Base-by-base conservation (phyloP, 1,140 invertebrate genomes). In the Drosophila aff. region DNA sequence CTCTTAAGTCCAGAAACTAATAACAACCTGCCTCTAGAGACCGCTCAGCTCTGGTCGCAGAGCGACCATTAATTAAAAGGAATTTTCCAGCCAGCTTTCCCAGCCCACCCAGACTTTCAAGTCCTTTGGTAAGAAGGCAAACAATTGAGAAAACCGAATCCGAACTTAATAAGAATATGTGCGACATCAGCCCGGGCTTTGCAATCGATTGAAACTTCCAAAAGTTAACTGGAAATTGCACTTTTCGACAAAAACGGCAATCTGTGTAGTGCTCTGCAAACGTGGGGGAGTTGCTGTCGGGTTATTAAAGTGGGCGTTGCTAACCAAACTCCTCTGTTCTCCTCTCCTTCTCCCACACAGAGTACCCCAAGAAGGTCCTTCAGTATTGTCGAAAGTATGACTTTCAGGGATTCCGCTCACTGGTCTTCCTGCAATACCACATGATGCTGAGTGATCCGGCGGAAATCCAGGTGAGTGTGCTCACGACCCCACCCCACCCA, bases 301-400 rank as follows among this genome's bases (percentile, higher is more conserved):
- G 28, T 15, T 55, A 55, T 46, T 69, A 71, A 55, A 68, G 40
- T 68, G 28, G 47, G n/a, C 16, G 9, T 65, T 36, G 11, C 28
- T 38, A 16, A 68, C 18, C 21, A 50, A 36, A 18, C 11, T 11
- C 10, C n/a, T 52, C 47, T 16, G 7, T 21, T 63, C 18, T 23
- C 21, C 3, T 5, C 9, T 3, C 4, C 26, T 13, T 41, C 4
- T 26, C 33, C 9, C 10, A 2, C 33, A 21, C 79, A 92, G 91
- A 92, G 63, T 91, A 92, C 52, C 91, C 91, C 7, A 92, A 92
- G 64, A 92, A 92, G 71, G 71, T 92, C 43, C 69, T 92, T 49
- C 91, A 92, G 40, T 92, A 92, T 78, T 92, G 91, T 53, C 75
- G 91, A 41, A 92, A 92, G 81, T 92, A 92, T 79, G 86, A 92